phyloP scores from a whole-genome alignment of 1,140 invertebrate genomes.

The Cryptotermes secundus region DNA sequence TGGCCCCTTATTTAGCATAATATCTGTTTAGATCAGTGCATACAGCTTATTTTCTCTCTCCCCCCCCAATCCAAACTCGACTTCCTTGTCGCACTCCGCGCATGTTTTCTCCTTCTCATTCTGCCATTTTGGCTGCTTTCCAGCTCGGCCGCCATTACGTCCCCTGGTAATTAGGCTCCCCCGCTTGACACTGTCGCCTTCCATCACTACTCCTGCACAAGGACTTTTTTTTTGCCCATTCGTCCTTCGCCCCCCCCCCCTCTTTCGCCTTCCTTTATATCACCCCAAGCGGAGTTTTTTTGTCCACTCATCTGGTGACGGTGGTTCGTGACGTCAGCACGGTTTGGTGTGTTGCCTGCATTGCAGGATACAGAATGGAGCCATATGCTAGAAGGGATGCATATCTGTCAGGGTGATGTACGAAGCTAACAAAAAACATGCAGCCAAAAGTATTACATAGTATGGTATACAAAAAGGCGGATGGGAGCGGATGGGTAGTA shows the following conservation, averaged over 20 bases:
- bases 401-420: slow-evolving; percentile 17
- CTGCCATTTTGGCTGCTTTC: slow-evolving; percentile 24
- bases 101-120: neutral
- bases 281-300: neutral
- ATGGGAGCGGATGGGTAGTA: neutral
- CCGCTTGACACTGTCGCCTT: slow-evolving; percentile 33
- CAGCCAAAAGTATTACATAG: neutral
- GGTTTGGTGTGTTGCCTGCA: neutral
- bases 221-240: neutral
- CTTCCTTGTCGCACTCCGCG: neutral
- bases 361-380: slow-evolving; percentile 22
- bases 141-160: slow-evolving; percentile 30
- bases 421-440: slow-evolving; percentile 8
- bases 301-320: slow-evolving; percentile 2
- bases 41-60: neutral
- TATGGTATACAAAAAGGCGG: neutral
- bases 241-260: neutral
- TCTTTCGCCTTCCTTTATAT: neutral
- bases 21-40: neutral
- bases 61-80: neutral
- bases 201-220: slow-evolving; percentile 25
- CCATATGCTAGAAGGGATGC: slow-evolving; percentile 27
- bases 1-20: neutral
- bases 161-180: slow-evolving; percentile 32
- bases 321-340: slow-evolving; percentile 24